Conservation (phyloP, 1,140 invertebrate genomes). For the Latrodectus geometricus region DNA sequence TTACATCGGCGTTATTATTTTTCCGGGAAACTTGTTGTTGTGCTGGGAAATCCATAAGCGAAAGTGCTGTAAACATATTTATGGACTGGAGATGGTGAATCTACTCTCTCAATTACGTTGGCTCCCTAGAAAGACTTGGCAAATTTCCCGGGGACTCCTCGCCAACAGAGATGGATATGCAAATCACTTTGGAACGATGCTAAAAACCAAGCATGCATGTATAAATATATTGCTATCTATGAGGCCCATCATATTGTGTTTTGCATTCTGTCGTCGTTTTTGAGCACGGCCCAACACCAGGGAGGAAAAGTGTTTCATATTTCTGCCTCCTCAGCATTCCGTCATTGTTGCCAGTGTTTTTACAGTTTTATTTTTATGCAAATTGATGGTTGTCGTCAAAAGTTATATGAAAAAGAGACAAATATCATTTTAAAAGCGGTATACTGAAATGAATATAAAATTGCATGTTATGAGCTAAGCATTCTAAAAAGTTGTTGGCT, state of each 20-base stretch:
- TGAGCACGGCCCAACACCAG: not conserved
- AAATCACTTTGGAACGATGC: not conserved
- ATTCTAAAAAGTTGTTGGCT: too few species aligned
- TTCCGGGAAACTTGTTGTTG: constrained; percentile 18
- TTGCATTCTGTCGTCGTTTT: not conserved
- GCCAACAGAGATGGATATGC: not conserved
- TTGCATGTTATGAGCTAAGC: too few species aligned
- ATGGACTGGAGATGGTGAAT: constrained; percentile 2
- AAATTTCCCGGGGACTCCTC: constrained; percentile 23
- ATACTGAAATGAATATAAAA: too few species aligned
- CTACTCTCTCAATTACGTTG: constrained; percentile 42
- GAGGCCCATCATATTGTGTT: not conserved
- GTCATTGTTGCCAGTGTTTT: not conserved
- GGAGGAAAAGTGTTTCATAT: not conserved
- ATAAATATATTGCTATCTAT: constrained; percentile 4
- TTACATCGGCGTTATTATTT: constrained; percentile 30
- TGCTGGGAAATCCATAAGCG: constrained; percentile 36
- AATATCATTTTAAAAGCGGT: too few species aligned
- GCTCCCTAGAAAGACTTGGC: constrained; percentile 29
- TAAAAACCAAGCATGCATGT: not conserved
- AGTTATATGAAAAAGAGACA: too few species aligned
- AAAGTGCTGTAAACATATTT: constrained; percentile 44
- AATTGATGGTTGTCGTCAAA: not conserved
- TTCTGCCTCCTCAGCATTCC: not conserved
- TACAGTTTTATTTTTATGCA: too few species aligned